Evolutionary conservation across 2,888 invertebrate genomes (phyloP).

Genomic region (Hydropsyche betteni): DNA sequence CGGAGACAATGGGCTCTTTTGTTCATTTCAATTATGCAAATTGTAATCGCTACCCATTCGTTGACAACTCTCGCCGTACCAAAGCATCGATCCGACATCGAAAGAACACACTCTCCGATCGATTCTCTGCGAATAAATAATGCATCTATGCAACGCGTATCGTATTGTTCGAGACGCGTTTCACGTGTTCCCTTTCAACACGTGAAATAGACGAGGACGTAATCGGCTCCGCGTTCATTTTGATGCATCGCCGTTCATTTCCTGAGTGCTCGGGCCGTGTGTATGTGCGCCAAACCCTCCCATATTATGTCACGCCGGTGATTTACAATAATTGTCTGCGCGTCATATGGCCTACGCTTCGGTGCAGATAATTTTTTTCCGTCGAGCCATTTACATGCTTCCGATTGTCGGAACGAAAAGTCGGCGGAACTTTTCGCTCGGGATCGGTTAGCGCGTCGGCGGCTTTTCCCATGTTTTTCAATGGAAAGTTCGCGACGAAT

Average conservation of each 20-base stretch:
- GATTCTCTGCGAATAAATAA: no score
- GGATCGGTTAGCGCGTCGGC: background rate
- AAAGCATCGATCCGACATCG: no score
- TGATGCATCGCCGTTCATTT: constrained; percentile 44
- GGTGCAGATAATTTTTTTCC: background rate
- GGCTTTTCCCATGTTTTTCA: background rate
- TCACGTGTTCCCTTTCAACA: constrained; percentile 11
- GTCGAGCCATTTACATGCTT: no score
- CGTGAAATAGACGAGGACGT: constrained; percentile 28
- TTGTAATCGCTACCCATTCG: background rate
- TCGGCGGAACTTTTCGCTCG: background rate
- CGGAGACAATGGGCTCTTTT: constrained; percentile 6
- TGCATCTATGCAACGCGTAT: no score
- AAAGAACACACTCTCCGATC: no score
- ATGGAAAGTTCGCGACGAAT: background rate
- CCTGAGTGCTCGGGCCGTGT: constrained; percentile 22
- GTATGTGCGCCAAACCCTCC: background rate
- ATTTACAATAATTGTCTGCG: constrained; percentile 8
- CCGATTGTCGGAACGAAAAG: no score
- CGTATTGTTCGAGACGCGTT: no score
- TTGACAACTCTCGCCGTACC: no score
- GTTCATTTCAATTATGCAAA: constrained; percentile 17
- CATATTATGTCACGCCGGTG: constrained; percentile 23
- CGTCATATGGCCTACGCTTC: background rate
- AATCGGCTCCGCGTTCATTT: constrained; percentile 31